Conservation (phyloP, 2,888 invertebrate genomes). For the Didymodactylos carnosus region DNA sequence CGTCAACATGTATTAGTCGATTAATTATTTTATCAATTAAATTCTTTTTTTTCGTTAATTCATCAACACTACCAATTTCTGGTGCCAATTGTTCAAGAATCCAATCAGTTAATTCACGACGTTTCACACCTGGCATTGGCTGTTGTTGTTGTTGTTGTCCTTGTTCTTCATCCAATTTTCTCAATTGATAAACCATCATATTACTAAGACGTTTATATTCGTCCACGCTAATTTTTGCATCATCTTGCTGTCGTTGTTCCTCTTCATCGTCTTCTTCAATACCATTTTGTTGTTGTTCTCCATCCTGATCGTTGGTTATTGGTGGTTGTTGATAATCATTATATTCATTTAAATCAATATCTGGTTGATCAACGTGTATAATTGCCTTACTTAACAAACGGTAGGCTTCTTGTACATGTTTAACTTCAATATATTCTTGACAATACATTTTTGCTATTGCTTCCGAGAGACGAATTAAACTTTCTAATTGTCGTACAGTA, state of each 20-base stretch:
- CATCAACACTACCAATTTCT: slow-evolving; percentile 72
- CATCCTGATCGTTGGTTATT: background rate
- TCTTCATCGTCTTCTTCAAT: background rate
- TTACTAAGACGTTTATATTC: slow-evolving; percentile 79
- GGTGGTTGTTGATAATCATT: slow-evolving; percentile 26
- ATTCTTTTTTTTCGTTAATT: slow-evolving; percentile 63
- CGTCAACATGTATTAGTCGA: slow-evolving; percentile 36
- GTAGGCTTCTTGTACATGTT: slow-evolving; percentile 76
- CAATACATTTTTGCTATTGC: slow-evolving; percentile 89
- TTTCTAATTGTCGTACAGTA: slow-evolving; percentile 82
- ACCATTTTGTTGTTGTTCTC: background rate
- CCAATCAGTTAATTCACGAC: slow-evolving; percentile 72
- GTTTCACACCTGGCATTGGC: slow-evolving; percentile 37
- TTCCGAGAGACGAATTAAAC: slow-evolving; percentile 83
- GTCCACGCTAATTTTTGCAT: slow-evolving; percentile 55
- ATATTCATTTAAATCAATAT: slow-evolving; percentile 72
- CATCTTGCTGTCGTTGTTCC: slow-evolving; percentile 16
- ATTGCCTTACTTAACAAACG: slow-evolving; percentile 81
- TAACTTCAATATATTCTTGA: slow-evolving; percentile 57
- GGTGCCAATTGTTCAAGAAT: slow-evolving; percentile 61
- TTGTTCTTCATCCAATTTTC: slow-evolving; percentile 50
- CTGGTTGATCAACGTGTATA: slow-evolving; percentile 87
- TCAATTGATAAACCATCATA: slow-evolving; percentile 69
- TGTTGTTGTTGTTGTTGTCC: slow-evolving; percentile 19
- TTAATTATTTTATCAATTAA: slow-evolving; percentile 82